These are phyloP conservation scores for Lamprotornis superbus DNA, from an alignment of 2,113 vertebrate genomes.

Conservation along the genomic window DNA sequence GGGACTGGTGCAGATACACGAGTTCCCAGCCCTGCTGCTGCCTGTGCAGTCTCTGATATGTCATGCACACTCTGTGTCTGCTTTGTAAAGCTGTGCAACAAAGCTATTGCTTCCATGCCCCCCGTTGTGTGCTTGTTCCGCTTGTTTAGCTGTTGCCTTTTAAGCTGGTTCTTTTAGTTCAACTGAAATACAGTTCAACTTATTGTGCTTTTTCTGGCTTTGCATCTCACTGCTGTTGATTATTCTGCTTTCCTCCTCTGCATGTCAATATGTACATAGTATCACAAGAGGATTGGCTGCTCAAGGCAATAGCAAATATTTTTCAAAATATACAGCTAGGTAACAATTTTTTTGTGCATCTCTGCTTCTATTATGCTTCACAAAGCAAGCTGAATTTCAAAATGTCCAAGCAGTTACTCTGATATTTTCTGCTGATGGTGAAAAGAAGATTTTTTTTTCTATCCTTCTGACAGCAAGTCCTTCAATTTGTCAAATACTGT, in stretches of 20 bases:
- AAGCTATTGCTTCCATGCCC: neutral
- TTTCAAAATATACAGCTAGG: neutral
- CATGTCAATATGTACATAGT: neutral
- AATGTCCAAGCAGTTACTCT: neutral
- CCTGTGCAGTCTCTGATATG: neutral
- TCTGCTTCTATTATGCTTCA: neutral
- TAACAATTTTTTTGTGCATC: neutral
- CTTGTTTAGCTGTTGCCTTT: neutral
- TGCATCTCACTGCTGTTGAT: neutral
- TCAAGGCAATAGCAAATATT: neutral
- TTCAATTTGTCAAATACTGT: neutral
- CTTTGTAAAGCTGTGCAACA: neutral
- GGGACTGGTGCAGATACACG: rapidly evolving
- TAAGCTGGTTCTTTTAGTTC: neutral
- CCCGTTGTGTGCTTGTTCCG: rapidly evolving
- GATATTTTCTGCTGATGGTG: neutral
- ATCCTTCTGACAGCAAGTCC: neutral
- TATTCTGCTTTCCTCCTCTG: neutral
- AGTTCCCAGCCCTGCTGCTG: neutral
- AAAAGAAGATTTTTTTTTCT: neutral
- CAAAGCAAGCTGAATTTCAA: neutral
- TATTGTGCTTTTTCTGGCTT: neutral
- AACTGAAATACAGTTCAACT: neutral
- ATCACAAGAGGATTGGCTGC: neutral
- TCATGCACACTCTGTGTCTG: neutral